These are phyloP conservation scores for Cephalophus harveyi DNA, from an alignment of 2,113 vertebrate genomes.

Conservation along the genomic window DNA sequence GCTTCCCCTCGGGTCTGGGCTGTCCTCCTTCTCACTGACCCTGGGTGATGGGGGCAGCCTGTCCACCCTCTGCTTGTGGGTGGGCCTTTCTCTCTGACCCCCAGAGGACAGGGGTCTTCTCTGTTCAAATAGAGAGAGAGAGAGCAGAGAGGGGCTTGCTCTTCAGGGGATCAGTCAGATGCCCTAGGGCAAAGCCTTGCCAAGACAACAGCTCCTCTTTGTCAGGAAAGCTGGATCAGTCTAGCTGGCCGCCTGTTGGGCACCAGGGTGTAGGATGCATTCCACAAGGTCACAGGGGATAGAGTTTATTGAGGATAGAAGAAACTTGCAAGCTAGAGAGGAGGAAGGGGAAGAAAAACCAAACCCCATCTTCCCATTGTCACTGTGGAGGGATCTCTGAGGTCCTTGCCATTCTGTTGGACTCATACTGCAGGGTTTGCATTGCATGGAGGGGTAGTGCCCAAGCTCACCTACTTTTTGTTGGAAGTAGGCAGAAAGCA, in stretches of 20 bases:
- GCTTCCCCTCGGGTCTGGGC: neutral
- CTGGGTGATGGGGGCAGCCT: neutral
- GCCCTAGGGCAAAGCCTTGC: neutral
- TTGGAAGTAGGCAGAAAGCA: neutral
- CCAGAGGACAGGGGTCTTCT: neutral
- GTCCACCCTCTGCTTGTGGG: neutral
- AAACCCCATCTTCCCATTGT: too few species aligned
- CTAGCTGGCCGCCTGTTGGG: neutral
- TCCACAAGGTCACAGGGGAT: neutral
- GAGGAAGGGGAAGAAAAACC: neutral
- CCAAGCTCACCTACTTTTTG: neutral
- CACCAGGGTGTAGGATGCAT: neutral
- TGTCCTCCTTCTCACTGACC: neutral
- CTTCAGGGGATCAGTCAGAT: neutral
- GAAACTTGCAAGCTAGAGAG: neutral
- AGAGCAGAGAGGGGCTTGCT: neutral
- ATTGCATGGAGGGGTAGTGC: rapidly evolving
- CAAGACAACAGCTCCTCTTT: neutral
- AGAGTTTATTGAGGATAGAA: neutral
- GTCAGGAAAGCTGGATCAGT: rapidly evolving
- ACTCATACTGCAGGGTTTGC: too few species aligned
- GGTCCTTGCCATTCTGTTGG: neutral
- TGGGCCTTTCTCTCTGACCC: neutral
- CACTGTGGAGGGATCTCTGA: neutral
- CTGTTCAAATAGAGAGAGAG: neutral